These are phyloP conservation scores for Ataeniobius toweri DNA, from an alignment of 2,797 vertebrate genomes.

Conservation along the genomic window DNA sequence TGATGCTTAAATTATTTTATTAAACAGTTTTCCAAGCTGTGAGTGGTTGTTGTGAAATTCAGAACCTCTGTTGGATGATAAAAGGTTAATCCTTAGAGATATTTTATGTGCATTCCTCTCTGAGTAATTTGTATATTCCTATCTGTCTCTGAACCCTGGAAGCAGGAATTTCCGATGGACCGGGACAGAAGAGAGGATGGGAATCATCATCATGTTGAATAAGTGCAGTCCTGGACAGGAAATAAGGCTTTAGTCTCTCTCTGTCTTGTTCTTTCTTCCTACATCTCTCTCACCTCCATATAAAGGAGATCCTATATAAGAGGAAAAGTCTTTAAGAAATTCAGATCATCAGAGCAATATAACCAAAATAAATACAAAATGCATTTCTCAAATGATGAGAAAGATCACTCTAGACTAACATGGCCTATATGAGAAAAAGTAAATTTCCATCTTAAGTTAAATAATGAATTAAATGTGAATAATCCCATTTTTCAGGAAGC, in stretches of 20 bases:
- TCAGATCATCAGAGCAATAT: neutral
- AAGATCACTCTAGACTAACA: too few relatives aligned
- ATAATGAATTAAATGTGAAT: too few relatives aligned
- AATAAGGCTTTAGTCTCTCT: neutral
- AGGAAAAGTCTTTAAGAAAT: neutral
- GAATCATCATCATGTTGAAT: constrained; percentile 30
- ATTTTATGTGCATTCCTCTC: neutral
- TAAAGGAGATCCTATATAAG: neutral
- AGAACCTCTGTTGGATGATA: neutral
- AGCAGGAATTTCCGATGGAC: constrained; percentile 46
- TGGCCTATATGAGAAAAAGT: too few relatives aligned
- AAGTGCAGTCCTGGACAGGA: constrained; percentile 7
- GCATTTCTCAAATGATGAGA: too few relatives aligned
- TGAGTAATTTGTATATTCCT: neutral
- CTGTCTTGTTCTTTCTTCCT: neutral
- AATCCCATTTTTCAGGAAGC: too few relatives aligned
- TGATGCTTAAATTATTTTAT: neutral
- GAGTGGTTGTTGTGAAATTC: neutral
- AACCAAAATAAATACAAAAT: too few relatives aligned
- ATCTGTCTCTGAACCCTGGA: neutral
- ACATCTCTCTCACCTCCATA: neutral
- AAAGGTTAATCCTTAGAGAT: neutral
- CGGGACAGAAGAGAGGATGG: constrained; percentile 9
- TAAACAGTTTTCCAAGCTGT: neutral
- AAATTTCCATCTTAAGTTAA: too few relatives aligned